Evolutionary conservation across 2,797 vertebrate genomes (phyloP).

Genomic region (Pelobates cultripes): DNA sequence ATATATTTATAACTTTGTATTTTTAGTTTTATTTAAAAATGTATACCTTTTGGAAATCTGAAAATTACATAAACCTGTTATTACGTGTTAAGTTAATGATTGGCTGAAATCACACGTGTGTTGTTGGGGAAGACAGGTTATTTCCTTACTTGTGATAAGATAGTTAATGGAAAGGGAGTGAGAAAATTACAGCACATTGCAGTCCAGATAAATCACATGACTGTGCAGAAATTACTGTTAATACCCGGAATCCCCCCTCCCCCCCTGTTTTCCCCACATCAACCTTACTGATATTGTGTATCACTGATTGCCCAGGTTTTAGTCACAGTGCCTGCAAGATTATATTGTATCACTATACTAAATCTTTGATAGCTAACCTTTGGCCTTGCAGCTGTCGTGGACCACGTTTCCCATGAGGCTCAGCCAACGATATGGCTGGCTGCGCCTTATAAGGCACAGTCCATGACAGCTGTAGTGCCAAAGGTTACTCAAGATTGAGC

Average conservation of each 20-base stretch:
- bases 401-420: not conserved
- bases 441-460: too few species aligned
- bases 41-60: too few species aligned
- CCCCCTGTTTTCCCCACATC: not conserved
- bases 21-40: too few species aligned
- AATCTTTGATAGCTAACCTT: not conserved
- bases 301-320: not conserved
- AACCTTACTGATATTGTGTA: not conserved
- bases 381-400: not conserved
- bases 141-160: not conserved
- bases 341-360: not conserved
- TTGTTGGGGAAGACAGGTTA: not conserved
- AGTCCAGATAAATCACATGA: constrained; percentile 6
- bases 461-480: too few species aligned
- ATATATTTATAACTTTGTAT: too few species aligned
- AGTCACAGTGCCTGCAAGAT: not conserved
- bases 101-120: too few species aligned
- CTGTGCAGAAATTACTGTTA: constrained; percentile 16
- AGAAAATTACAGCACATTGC: constrained; percentile 8
- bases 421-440: not conserved
- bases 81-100: too few species aligned
- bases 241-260: too few species aligned
- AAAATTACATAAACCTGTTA: too few species aligned
- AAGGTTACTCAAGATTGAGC: too few species aligned
- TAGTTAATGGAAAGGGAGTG: constrained; percentile 15